These are phyloP conservation scores for Aphaenogaster rudis DNA, from an alignment of 1,140 invertebrate species.

Conservation along the genomic window DNA sequence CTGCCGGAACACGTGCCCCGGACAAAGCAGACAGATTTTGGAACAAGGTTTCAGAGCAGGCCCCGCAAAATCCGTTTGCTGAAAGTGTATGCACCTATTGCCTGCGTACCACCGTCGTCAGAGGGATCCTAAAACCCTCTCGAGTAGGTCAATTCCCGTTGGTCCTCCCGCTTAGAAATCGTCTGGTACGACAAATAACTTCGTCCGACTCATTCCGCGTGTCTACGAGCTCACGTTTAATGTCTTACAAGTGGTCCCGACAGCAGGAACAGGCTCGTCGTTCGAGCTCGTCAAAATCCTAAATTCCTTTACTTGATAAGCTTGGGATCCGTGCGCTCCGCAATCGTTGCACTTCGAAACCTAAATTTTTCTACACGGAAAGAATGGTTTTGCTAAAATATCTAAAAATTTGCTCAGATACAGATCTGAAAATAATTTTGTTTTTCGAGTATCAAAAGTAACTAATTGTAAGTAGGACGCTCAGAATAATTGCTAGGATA, in stretches of 20 bases:
- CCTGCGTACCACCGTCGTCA: conserved; percentile 23
- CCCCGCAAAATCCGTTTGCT: conserved; percentile 65
- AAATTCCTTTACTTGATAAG: neutral
- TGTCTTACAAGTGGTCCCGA: neutral
- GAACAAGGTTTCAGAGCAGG: conserved; percentile 49
- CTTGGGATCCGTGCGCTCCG: too few species aligned
- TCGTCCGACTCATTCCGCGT: neutral
- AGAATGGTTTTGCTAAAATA: too few species aligned
- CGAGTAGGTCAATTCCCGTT: conserved; percentile 54
- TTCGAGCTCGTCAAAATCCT: neutral
- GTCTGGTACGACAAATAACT: too few species aligned
- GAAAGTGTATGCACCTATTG: conserved; percentile 63
- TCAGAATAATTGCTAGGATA: too few species aligned
- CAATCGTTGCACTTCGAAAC: too few species aligned
- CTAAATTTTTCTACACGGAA: too few species aligned
- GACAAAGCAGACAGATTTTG: conserved; percentile 73
- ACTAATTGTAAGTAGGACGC: too few species aligned
- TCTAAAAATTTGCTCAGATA: too few species aligned
- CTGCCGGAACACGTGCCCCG: conserved; percentile 82
- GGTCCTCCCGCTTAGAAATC: conserved; percentile 20
- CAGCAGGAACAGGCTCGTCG: neutral
- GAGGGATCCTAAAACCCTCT: conserved; percentile 48
- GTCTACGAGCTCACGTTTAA: neutral
- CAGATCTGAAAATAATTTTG: too few species aligned
- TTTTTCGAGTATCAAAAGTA: too few species aligned